Evolutionary conservation across 2,113 vertebrate species (phyloP).

Genomic region (Crypturellus undulatus): DNA sequence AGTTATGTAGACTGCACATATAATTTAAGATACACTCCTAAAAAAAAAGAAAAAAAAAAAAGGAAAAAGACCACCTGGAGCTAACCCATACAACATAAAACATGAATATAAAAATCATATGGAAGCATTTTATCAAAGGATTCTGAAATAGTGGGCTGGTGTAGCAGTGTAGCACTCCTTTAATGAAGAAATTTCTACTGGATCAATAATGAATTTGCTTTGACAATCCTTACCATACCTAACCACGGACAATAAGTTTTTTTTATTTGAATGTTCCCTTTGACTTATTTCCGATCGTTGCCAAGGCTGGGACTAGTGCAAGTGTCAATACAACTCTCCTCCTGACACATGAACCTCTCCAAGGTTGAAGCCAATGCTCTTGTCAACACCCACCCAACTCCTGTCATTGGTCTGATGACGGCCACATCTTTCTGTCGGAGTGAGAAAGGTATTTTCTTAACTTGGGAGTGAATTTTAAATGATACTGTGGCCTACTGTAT

Average conservation of each 20-base stretch:
- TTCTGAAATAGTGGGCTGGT: not conserved
- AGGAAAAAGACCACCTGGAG: conserved; percentile 26
- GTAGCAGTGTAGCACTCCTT: not conserved
- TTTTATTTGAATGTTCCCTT: not conserved
- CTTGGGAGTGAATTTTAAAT: not conserved
- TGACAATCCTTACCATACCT: not conserved
- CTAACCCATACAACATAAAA: conserved; percentile 17
- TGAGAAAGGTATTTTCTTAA: not conserved
- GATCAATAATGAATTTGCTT: not conserved
- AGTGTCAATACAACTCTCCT: not conserved
- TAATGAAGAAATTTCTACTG: not conserved
- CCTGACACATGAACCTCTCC: not conserved
- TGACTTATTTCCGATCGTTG: not conserved
- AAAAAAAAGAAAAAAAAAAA: not conserved
- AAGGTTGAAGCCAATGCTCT: not conserved
- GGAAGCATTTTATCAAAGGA: conserved; percentile 15
- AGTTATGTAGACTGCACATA: not conserved
- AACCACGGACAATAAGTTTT: not conserved
- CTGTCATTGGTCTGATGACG: not conserved
- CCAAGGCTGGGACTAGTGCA: not conserved
- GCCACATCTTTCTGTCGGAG: not conserved
- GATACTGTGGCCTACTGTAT: not conserved
- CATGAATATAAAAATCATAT: conserved; percentile 27
- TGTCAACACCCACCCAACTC: not conserved
- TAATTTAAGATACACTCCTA: conserved; percentile 33